Evolutionary conservation across 2,113 vertebrate genomes (phyloP).

Genomic region (Chauna torquata): DNA sequence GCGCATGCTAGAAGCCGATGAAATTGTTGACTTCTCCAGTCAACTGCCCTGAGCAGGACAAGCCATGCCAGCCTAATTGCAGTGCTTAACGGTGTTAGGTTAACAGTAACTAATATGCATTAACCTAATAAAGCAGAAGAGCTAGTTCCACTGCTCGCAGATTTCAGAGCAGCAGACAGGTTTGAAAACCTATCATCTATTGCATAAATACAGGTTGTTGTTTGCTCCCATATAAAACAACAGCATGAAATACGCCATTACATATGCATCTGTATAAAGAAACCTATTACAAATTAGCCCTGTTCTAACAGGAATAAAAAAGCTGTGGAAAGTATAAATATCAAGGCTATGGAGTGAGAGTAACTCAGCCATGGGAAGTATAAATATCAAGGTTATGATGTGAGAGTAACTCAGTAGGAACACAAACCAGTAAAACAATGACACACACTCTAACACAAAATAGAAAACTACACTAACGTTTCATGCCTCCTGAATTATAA

Average conservation of each 20-base stretch:
- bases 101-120: not conserved
- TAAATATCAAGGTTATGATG: not conserved
- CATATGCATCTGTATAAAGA: not conserved
- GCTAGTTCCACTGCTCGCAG: not conserved
- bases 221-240: not conserved
- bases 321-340: not conserved
- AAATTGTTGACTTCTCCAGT: not conserved
- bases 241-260: not conserved
- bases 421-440: not conserved
- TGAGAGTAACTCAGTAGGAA: not conserved
- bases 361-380: not conserved
- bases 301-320: not conserved
- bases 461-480: not conserved
- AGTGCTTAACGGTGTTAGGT: not conserved
- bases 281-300: fast-evolving
- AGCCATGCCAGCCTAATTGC: not conserved
- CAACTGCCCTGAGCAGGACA: not conserved
- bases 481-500: not conserved
- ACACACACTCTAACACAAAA: not conserved
- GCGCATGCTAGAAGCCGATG: not conserved
- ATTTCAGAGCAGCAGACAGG: not conserved
- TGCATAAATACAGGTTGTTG: not conserved
- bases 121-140: not conserved
- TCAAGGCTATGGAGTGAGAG: not conserved
- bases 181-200: not conserved